These are phyloP conservation scores for Triops cancriformis DNA, from an alignment of 1,140 invertebrate species.

Conservation along the genomic window DNA sequence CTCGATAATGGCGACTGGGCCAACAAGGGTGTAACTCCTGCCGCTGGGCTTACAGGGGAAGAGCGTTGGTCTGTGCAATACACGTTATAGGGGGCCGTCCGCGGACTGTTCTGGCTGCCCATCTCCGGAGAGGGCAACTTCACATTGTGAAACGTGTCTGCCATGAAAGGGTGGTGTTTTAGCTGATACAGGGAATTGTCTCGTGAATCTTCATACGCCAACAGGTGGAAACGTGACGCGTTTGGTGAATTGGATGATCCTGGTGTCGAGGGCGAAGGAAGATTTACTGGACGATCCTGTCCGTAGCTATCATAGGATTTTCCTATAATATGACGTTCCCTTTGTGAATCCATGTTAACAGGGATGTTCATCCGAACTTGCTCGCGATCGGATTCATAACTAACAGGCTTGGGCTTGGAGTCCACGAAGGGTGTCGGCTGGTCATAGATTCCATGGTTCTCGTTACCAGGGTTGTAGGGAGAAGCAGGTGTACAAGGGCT, in stretches of 20 bases:
- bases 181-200: background rate
- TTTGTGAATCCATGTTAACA: background rate
- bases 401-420: background rate
- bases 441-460: background rate
- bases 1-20: background rate
- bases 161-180: background rate
- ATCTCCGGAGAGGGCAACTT: background rate
- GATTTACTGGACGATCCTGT: background rate
- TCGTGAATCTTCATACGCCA: background rate
- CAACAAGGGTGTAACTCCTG: background rate
- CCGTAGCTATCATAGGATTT: background rate
- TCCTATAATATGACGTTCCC: background rate
- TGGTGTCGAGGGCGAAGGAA: background rate
- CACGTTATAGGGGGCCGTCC: background rate
- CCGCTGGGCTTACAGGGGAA: background rate
- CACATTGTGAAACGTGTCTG: background rate
- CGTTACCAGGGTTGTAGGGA: background rate
- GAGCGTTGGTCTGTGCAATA: background rate
- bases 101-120: background rate
- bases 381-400: background rate
- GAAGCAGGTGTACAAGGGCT: background rate
- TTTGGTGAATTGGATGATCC: background rate
- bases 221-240: background rate
- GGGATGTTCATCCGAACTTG: background rate
- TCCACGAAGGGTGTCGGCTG: background rate